These are phyloP conservation scores for Ictalurus furcatus DNA, from an alignment of 2,113 vertebrate genomes.

Conservation along the genomic window DNA sequence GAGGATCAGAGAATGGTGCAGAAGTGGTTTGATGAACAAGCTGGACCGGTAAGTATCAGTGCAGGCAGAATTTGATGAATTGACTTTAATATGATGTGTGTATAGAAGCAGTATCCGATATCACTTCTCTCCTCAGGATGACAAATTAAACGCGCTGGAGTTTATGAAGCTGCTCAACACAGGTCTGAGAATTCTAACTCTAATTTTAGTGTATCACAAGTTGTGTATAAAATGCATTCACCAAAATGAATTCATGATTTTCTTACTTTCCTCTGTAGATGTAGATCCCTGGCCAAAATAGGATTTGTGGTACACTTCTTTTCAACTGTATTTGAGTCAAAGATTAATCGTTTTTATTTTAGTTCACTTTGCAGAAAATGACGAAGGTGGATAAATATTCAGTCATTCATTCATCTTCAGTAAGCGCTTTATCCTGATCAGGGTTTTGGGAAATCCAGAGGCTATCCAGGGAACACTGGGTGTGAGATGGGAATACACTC, in stretches of 20 bases:
- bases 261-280: not conserved
- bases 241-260: not conserved
- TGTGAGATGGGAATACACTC: not conserved
- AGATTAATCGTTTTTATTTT: not conserved
- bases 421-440: not conserved
- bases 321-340: not conserved
- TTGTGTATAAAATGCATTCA: not conserved
- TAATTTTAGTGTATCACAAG: not conserved
- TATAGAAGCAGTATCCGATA: not conserved
- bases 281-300: not conserved
- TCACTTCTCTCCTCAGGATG: slow-evolving; percentile 61
- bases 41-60: slow-evolving; percentile 64
- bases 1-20: slow-evolving; percentile 63
- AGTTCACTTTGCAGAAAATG: not conserved
- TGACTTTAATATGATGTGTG: not conserved
- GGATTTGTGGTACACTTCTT: not conserved
- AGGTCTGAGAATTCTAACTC: slow-evolving; percentile 57
- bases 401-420: not conserved
- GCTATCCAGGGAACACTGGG: not conserved
- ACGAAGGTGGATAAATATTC: not conserved
- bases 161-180: slow-evolving; percentile 71
- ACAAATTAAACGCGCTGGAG: slow-evolving; percentile 65
- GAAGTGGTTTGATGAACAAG: slow-evolving; percentile 66
- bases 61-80: not conserved
- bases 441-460: not conserved